phyloP scores from a whole-genome alignment of 35 echinoderm and acorn worm genomes.

The Amphiura filiformis region DNA sequence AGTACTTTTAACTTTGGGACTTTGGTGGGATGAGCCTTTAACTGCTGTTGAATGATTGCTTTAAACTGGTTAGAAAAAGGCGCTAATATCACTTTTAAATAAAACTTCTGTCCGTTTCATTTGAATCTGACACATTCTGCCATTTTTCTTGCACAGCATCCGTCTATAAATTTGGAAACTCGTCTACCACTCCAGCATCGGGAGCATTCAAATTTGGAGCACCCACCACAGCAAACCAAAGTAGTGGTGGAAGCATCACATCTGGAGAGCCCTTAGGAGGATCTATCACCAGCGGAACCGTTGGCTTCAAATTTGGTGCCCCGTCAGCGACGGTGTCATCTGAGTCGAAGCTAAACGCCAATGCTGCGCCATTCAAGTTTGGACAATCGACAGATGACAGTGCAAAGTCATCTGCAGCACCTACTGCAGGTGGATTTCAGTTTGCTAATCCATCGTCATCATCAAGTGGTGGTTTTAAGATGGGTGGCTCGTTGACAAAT shows the following conservation, averaged over 20 bases:
- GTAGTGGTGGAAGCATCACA: too few species aligned
- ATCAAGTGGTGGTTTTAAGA: constrained; percentile 28
- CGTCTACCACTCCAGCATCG: too few species aligned
- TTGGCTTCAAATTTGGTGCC: constrained; percentile 56
- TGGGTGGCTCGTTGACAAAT: background rate
- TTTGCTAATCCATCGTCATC: constrained; percentile 10
- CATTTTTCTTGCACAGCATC: constrained; percentile 39
- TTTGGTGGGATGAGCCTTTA: too few species aligned
- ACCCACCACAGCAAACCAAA: too few species aligned
- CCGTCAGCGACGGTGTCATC: constrained; percentile 22
- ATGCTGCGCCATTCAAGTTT: background rate
- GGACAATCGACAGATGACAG: background rate
- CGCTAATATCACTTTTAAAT: too few species aligned
- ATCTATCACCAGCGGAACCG: constrained; percentile 8
- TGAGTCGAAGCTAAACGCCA: constrained; percentile 15
- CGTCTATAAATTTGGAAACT: constrained; percentile 78
- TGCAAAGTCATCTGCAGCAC: background rate
- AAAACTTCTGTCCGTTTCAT: too few species aligned
- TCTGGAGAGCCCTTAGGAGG: too few species aligned
- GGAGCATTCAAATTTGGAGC: too few species aligned
- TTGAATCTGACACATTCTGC: too few species aligned
- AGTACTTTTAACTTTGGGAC: too few species aligned
- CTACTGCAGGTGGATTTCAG: constrained; percentile 1
- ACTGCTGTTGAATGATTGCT: too few species aligned
- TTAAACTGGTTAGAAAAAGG: too few species aligned